Percentiles rank a stretch among this genome's conserved stretches.
Conservation (phyloP, 1,140 invertebrate species). For the Anadara kagoshimensis region DNA sequence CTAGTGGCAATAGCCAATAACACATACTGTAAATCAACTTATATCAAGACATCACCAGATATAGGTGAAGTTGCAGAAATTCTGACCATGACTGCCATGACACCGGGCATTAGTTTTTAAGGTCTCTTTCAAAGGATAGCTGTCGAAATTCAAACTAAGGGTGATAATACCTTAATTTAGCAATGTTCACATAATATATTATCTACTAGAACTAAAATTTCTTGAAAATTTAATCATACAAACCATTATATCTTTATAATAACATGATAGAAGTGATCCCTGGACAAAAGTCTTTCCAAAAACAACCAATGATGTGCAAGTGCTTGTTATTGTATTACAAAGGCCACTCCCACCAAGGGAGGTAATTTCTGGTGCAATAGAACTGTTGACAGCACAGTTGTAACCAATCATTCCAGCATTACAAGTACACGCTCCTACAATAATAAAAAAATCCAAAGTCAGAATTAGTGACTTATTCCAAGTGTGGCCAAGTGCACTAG, state of each 20-base stretch:
- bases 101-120: not conserved
- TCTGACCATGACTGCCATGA: not conserved
- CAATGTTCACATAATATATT: too few species aligned
- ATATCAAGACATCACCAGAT: too few species aligned
- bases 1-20: not conserved
- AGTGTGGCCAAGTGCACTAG: not conserved
- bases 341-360: constrained; percentile 34
- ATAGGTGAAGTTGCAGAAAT: not conserved
- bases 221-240: too few species aligned
- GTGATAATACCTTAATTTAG: too few species aligned
- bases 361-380: constrained; percentile 31
- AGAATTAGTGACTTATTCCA: not conserved
- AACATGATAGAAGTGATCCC: constrained; percentile 38
- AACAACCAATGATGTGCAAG: constrained; percentile 46
- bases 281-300: constrained; percentile 55
- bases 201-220: too few species aligned
- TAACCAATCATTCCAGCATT: constrained; percentile 30
- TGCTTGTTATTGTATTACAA: constrained; percentile 44
- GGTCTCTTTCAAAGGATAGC: not conserved
- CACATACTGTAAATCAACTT: not conserved
- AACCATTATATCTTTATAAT: constrained; percentile 51
- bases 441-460: not conserved
- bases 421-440: constrained; percentile 48
- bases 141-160: too few species aligned
- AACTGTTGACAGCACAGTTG: constrained; percentile 44